Base-by-base conservation (phyloP, 2,888 invertebrate genomes). In the Kuschelorhynchus macadamiae region DNA sequence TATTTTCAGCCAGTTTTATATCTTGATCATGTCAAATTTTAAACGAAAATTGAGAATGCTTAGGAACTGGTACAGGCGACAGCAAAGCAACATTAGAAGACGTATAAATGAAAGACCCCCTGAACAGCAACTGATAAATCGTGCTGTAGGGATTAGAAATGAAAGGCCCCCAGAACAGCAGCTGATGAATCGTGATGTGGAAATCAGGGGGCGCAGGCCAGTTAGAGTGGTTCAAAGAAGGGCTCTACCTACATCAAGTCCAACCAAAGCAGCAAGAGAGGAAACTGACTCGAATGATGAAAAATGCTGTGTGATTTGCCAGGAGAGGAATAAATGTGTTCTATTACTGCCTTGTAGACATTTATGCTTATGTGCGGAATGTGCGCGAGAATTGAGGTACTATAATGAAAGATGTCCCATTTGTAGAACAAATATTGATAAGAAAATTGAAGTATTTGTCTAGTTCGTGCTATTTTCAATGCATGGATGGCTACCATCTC, bases 311-410 rank as follows among this genome's bases (percentile, higher is more conserved):
- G 84, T 88, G 12, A 85, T 88, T 70, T 88, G 88, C 71, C 86
- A 87, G 73, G 88, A 88, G 73, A 78, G 85, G 2, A 84, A 84
- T 67, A 88, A 87, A 78, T 87, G 87, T 83, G 85, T 88, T 12
- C 78, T 88, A 39, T 84, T 87, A 42, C 76, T 88, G 59, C 88
- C 88, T 0, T 88, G 88, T 73, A 83, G 86, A 14, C 88, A 88
- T 81, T 83, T 88, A 16, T 88, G 88, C 72, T 78, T 87, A 33
- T 88, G 88, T 74, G 80, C 80, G 25, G 86, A 86, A 71, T 88
- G 88, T 72, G 85, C 84, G 69, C 76, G 82, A 70, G 80, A 84
- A n/a, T 76, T 87, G n/a, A 66, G 82, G 83, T 17, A 86, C 85
- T 75, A 86, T 85, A 77, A 82, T 85, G 17, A 86, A 84, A 67